phyloP scores from a whole-genome alignment of 2,797 vertebrate species.

The Ispidina lecontei region DNA sequence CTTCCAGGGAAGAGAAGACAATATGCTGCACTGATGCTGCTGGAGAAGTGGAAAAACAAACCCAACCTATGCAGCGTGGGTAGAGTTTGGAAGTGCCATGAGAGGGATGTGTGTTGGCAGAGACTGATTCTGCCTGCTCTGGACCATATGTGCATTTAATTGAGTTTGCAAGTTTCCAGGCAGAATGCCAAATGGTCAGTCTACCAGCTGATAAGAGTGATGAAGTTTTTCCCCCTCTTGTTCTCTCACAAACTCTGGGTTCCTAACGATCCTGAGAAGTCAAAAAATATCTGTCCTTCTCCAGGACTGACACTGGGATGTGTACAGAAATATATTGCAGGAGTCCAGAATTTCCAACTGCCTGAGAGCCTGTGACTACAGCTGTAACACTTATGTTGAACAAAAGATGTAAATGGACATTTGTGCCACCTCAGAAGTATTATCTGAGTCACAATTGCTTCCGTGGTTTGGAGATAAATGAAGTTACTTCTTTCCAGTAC shows the following conservation, averaged over 20 bases:
- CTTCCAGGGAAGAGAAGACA: constrained; percentile 48
- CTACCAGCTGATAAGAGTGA: constrained; percentile 59
- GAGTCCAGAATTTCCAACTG: background rate
- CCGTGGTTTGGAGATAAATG: background rate
- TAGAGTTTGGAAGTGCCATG: constrained; percentile 45
- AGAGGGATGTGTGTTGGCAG: constrained; percentile 63
- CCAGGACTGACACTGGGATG: background rate
- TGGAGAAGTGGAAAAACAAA: constrained; percentile 39
- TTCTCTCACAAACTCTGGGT: constrained; percentile 21
- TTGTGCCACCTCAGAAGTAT: background rate
- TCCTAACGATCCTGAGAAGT: background rate
- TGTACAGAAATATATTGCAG: background rate
- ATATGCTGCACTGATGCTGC: constrained; percentile 47
- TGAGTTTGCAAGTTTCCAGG: constrained; percentile 77
- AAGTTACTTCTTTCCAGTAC: background rate
- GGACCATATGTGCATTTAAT: constrained; percentile 76
- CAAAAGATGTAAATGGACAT: background rate
- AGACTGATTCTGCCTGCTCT: constrained; percentile 60
- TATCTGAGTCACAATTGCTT: background rate
- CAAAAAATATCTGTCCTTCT: background rate
- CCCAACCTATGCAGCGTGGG: background rate
- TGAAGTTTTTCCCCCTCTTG: constrained; percentile 13
- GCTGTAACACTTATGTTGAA: background rate
- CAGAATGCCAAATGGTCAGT: constrained; percentile 70
- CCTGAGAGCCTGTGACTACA: background rate